Base-by-base conservation (phyloP, 2,888 invertebrate species). In the Dioctria rufipes region DNA sequence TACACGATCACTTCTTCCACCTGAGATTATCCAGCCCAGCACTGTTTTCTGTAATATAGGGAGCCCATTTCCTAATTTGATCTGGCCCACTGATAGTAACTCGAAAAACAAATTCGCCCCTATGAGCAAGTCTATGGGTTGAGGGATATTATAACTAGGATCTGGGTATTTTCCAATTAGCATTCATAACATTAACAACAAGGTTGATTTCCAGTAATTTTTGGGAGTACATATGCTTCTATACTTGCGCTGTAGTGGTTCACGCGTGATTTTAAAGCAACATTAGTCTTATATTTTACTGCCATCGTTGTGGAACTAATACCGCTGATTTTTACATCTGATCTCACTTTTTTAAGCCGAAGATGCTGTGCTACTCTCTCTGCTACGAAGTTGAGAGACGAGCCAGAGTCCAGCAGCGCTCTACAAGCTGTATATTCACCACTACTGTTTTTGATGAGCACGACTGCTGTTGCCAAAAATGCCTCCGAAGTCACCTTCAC, bases 231-330 rank as follows among this genome's bases (percentile, higher is more conserved):
- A 60, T 11, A 13, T 11, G 25, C 60, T 11, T 11, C 11, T 5
- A 60, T 13, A 13, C 25, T 6, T 5, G 60, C 25, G 1, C 25
- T 60, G 60, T n/a, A 60, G 25, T 13, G 5, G n/a, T 60, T 60
- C 5, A 60, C n/a, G n/a, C 60, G 11, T 5, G 60, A 60, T 60
- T 60, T 13, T 5, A 60, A 6, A 9, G 60, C 25, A 60, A 60
- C 25, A 60, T 60, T 13, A 11, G 60, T 60, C n/a, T 60, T 60
- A 5, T 13, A 13, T 60, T 60, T 60, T n/a, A 60, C 51, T 51
- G 51, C 8, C 6, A 51, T 11, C 1, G 1, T 13, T 13, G 60
- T n/a, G 8, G n/a, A 60, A 13, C 25, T 13, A 13, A 60, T 60
- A 11, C 60, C n/a, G n/a, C 51, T 11, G 5, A 13, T 60, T 60